Evolutionary conservation across 2,888 invertebrate genomes (phyloP).

Genomic region (Eudasyphora cyanicolor): DNA sequence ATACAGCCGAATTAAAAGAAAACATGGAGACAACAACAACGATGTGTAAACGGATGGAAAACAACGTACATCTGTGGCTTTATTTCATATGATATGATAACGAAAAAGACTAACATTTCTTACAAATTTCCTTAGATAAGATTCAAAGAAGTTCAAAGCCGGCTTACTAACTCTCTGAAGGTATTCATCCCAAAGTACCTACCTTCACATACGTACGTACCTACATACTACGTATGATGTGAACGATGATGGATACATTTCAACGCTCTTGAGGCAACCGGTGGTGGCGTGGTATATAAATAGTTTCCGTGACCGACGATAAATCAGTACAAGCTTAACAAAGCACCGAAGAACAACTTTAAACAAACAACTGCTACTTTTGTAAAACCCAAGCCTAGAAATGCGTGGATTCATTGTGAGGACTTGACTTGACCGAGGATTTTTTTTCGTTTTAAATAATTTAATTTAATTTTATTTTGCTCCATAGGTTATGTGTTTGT

Average conservation of each 20-base stretch:
- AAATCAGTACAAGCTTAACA: conserved; percentile 72
- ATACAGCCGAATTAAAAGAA: conserved; percentile 41
- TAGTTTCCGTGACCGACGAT: conserved; percentile 59
- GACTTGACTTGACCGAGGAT: conserved; percentile 14
- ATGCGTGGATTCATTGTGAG: conserved; percentile 79
- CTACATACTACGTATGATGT: conserved; percentile 38
- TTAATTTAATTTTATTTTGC: background rate
- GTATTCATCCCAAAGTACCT: too few relatives aligned
- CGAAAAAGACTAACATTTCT: background rate
- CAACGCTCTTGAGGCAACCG: conserved; percentile 43
- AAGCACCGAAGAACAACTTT: conserved; percentile 68
- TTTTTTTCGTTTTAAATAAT: background rate
- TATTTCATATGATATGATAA: background rate
- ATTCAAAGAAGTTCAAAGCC: background rate
- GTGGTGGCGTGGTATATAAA: too few relatives aligned
- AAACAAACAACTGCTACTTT: conserved; percentile 69
- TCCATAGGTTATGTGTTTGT: conserved; percentile 75
- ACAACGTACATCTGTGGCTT: background rate
- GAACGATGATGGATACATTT: conserved; percentile 26
- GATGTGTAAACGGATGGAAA: background rate
- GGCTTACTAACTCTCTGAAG: too few relatives aligned
- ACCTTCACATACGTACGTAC: too few relatives aligned
- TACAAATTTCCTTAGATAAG: background rate
- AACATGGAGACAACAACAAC: conserved; percentile 62
- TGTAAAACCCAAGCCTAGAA: conserved; percentile 71